A percentile compares a stretch with the other conserved stretches of the same genome.
Conservation (phyloP, 2,797 vertebrate genomes). For the Chelonia mydas region DNA sequence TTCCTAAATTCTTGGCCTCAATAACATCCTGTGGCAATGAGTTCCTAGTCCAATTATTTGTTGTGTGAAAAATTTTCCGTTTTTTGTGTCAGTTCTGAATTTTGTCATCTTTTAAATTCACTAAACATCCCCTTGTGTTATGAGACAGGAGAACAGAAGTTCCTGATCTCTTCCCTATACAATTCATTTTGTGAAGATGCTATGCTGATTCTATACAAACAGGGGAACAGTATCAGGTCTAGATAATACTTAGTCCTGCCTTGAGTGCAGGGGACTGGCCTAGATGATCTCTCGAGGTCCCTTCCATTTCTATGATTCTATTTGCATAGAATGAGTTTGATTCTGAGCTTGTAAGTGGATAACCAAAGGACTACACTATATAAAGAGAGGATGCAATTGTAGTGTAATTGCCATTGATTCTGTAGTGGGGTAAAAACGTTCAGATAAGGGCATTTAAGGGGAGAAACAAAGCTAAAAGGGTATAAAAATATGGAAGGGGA, state of each 20-base stretch:
- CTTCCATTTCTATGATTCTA: not conserved
- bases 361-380: not conserved
- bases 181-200: not conserved
- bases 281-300: too few relatives aligned
- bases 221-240: not conserved
- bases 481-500: not conserved
- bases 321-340: not conserved
- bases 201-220: not conserved
- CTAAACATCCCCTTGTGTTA: not conserved
- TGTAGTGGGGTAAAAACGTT: not conserved
- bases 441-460: not conserved
- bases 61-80: not conserved
- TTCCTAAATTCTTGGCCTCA: too few relatives aligned
- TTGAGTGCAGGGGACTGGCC: too few relatives aligned
- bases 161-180: not conserved
- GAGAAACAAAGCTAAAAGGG: not conserved
- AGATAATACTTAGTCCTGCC: too few relatives aligned
- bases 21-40: not conserved
- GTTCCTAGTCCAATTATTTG: not conserved
- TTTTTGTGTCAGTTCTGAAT: not conserved
- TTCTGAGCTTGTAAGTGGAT: not conserved
- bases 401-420: not conserved
- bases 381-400: constrained; percentile 1
- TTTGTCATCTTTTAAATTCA: not conserved
- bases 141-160: not conserved